Percentiles rank a stretch among this genome's conserved stretches.
phyloP scores from a whole-genome alignment of 2,113 vertebrate species.

The Cairina moschata region DNA sequence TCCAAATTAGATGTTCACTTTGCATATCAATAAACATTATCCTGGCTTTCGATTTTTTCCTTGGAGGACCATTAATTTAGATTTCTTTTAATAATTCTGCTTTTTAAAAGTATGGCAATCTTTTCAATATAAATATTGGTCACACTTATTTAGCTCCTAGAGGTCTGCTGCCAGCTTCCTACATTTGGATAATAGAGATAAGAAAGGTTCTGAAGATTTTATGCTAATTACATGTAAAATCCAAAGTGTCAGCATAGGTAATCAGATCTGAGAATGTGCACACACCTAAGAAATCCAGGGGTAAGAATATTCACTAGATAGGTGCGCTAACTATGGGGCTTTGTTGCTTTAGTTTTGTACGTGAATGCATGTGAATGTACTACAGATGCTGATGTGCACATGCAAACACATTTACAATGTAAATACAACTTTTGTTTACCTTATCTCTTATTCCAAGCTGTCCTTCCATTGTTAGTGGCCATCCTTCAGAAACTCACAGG shows the following conservation, averaged over 20 bases:
- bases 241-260: neutral
- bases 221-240: conserved; percentile 35
- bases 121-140: neutral
- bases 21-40: neutral
- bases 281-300: neutral
- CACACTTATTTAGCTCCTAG: conserved; percentile 1
- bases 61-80: neutral
- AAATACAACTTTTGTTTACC: neutral
- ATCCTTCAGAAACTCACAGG: conserved; percentile 8
- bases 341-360: neutral
- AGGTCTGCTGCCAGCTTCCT: neutral
- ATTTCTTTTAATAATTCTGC: neutral
- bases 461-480: neutral
- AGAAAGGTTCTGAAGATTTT: conserved; percentile 13
- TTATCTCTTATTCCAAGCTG: neutral
- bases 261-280: neutral
- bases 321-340: neutral
- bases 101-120: neutral
- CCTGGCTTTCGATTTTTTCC: neutral
- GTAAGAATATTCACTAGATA: neutral
- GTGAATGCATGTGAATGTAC: neutral
- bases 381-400: neutral
- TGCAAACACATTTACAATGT: neutral
- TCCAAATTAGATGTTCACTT: neutral
- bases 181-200: neutral